Evolutionary conservation across 2,113 vertebrate genomes (phyloP).

Genomic region (Barnardius zonarius): DNA sequence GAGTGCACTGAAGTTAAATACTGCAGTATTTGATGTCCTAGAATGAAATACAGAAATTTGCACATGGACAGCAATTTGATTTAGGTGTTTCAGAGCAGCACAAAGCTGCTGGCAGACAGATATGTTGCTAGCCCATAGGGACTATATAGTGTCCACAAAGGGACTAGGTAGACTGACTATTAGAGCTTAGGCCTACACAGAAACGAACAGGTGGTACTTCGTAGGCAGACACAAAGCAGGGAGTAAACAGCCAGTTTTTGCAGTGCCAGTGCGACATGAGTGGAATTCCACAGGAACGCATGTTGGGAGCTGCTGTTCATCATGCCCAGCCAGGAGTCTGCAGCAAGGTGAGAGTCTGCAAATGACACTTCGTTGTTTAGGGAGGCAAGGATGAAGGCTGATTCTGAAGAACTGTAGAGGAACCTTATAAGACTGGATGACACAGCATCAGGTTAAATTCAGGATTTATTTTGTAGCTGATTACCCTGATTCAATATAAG

Average conservation of each 20-base stretch:
- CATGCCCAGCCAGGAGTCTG: background rate
- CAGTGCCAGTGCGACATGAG: background rate
- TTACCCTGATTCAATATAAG: background rate
- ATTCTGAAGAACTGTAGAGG: background rate
- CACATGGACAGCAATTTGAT: background rate
- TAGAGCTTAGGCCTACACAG: background rate
- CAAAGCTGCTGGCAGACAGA: background rate
- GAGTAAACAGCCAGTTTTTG: background rate
- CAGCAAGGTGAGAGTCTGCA: background rate
- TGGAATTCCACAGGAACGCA: background rate
- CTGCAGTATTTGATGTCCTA: background rate
- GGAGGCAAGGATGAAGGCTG: background rate
- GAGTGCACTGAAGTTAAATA: constrained; percentile 18
- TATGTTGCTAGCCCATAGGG: background rate
- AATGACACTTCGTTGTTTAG: background rate
- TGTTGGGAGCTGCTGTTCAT: background rate
- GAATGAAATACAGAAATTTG: background rate
- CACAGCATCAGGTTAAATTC: background rate
- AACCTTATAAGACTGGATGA: background rate
- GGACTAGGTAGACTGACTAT: background rate
- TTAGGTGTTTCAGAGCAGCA: background rate
- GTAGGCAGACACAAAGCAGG: background rate
- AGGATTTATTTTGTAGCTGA: background rate
- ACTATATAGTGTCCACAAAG: background rate
- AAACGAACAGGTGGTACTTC: background rate